Evolutionary conservation across 1,140 invertebrate genomes (phyloP).

Genomic region (Plutomurus gul): DNA sequence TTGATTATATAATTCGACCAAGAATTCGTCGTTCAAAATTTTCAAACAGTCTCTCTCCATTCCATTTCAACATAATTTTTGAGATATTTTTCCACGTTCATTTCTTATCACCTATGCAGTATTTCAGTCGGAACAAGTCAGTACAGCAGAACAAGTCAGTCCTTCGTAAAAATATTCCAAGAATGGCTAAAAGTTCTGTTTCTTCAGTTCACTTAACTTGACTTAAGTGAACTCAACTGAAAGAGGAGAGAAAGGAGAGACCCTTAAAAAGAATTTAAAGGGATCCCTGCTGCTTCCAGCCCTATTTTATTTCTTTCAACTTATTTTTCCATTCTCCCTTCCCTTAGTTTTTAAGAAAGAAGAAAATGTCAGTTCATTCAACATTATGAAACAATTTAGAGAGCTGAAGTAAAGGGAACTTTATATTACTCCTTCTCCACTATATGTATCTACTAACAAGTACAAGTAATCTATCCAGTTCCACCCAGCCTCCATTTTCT

Average conservation of each 20-base stretch:
- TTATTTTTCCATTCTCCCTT: constrained; percentile 12
- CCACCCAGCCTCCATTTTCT: constrained; percentile 13
- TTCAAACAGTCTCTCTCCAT: constrained; percentile 18
- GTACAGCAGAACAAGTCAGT: neutral
- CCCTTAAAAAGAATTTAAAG: constrained; percentile 25
- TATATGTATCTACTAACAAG: no score
- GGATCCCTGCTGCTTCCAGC: constrained; percentile 9
- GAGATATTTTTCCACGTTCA: neutral
- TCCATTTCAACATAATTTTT: constrained; percentile 6
- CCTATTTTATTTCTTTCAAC: constrained; percentile 33
- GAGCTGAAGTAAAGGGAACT: constrained; percentile 9
- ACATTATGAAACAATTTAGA: constrained; percentile 16
- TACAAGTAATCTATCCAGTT: neutral
- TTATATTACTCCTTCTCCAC: no score
- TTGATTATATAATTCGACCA: neutral
- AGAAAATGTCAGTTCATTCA: constrained; percentile 3
- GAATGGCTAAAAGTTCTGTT: constrained; percentile 29
- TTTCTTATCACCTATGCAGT: constrained; percentile 5
- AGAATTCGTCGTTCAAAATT: neutral
- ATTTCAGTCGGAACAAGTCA: no score
- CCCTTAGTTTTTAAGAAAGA: constrained; percentile 14
- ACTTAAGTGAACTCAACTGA: neutral
- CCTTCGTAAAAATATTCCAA: constrained; percentile 22
- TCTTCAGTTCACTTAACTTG: neutral
- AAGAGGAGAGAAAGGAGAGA: neutral